These are phyloP conservation scores for Pelosia muscerda DNA, from an alignment of 2,888 invertebrate genomes.

Conservation along the genomic window DNA sequence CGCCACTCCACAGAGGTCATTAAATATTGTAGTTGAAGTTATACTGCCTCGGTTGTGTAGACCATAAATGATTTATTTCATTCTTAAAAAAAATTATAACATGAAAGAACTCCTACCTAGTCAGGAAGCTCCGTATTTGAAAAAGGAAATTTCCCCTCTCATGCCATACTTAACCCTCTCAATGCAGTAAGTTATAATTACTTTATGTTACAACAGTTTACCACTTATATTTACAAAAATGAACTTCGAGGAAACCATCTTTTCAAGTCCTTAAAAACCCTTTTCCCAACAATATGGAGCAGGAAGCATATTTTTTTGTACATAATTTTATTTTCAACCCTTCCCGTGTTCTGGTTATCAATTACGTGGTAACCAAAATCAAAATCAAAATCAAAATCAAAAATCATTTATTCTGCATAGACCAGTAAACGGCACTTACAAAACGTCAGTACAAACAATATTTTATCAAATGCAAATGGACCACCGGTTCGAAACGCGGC, in stretches of 20 bases:
- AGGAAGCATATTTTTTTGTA: constrained; percentile 50
- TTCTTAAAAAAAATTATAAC: too few species aligned
- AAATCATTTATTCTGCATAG: too few species aligned
- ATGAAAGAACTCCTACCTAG: neutral
- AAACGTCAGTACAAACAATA: too few species aligned
- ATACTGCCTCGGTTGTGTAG: too few species aligned
- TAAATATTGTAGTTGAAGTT: too few species aligned
- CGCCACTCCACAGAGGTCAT: too few species aligned
- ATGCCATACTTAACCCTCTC: neutral
- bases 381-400: too few species aligned
- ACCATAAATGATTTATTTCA: too few species aligned
- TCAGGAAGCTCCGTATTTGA: neutral
- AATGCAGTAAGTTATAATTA: constrained; percentile 4
- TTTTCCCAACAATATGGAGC: constrained; percentile 35
- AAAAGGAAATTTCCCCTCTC: neutral
- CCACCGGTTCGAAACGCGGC: too few species aligned
- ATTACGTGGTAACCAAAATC: constrained; percentile 48
- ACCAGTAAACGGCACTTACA: too few species aligned
- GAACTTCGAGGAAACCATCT: constrained; percentile 8
- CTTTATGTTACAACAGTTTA: constrained; percentile 3
- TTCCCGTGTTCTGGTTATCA: constrained; percentile 51
- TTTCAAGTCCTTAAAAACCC: constrained; percentile 28
- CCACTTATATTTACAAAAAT: constrained; percentile 12
- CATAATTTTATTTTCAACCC: constrained; percentile 52
- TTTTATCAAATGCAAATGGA: too few species aligned